Evolutionary conservation across 2,888 invertebrate genomes (phyloP).

Genomic region (Nymphalis c-album): DNA sequence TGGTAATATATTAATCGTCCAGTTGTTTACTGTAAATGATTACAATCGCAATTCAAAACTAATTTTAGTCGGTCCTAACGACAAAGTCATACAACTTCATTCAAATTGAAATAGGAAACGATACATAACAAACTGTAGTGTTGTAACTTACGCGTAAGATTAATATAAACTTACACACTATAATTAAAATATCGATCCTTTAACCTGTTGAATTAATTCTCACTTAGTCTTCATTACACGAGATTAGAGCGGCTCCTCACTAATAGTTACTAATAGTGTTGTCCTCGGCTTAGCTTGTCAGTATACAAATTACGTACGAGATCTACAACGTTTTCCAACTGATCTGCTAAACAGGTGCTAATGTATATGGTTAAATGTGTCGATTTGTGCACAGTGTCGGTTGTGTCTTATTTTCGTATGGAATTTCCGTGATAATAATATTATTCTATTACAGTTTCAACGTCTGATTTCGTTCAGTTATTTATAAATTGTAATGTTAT

Average conservation of each 20-base stretch:
- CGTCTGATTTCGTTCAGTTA: too few relatives aligned
- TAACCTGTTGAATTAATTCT: constrained; percentile 43
- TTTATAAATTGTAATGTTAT: too few relatives aligned
- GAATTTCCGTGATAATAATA: constrained; percentile 8
- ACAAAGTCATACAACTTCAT: not conserved
- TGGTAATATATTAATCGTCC: too few relatives aligned
- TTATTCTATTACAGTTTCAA: too few relatives aligned
- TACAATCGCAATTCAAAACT: too few relatives aligned
- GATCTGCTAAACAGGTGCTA: constrained; percentile 36
- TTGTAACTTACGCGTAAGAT: not conserved
- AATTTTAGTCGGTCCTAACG: too few relatives aligned
- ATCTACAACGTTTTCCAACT: constrained; percentile 23
- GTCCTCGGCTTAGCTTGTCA: constrained; percentile 45
- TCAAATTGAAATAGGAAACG: not conserved
- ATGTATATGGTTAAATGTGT: constrained; percentile 21
- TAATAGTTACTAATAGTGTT: constrained; percentile 74
- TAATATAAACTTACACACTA: not conserved
- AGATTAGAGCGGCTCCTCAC: constrained; percentile 46
- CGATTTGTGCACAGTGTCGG: constrained; percentile 13
- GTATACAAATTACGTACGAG: constrained; percentile 31
- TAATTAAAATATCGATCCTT: constrained; percentile 19
- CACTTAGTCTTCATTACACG: constrained; percentile 35
- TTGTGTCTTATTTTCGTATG: constrained; percentile 3
- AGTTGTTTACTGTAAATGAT: too few relatives aligned
- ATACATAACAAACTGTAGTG: not conserved